A percentile compares a stretch with the other conserved stretches of the same genome.
Evolutionary conservation across 2,888 invertebrate genomes (phyloP).

Genomic region (Chirona hameri): DNA sequence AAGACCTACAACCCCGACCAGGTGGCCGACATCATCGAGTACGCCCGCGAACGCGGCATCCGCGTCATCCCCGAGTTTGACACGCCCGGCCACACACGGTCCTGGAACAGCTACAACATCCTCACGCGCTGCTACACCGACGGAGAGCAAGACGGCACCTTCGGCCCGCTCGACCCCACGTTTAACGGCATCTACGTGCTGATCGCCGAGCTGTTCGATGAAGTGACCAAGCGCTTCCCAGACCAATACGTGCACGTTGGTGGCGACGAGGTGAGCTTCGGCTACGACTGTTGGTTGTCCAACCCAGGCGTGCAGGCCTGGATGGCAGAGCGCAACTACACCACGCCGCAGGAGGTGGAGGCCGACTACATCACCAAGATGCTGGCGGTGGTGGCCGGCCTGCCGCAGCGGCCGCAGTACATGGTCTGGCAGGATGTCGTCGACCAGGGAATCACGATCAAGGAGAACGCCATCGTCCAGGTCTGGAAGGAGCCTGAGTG

Average conservation of each 20-base stretch:
- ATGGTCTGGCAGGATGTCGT: slow-evolving; percentile 84
- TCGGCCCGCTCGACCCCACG: slow-evolving; percentile 78
- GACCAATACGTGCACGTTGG: slow-evolving; percentile 83
- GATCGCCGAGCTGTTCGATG: slow-evolving; percentile 62
- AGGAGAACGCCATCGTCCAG: slow-evolving; percentile 50
- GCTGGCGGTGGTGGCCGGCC: slow-evolving; percentile 52
- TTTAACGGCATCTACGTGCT: slow-evolving; percentile 62
- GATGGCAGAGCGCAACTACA: slow-evolving; percentile 23
- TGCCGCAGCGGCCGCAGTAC: slow-evolving; percentile 46
- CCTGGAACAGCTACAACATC: slow-evolving; percentile 73
- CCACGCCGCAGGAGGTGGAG: slow-evolving; percentile 51
- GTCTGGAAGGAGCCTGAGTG: slow-evolving; percentile 49
- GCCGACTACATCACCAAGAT: slow-evolving; percentile 63
- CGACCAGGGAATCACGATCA: slow-evolving; percentile 58
- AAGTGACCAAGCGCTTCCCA: slow-evolving; percentile 65
- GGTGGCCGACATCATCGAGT: slow-evolving; percentile 65
- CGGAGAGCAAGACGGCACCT: slow-evolving; percentile 52
- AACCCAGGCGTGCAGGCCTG: background rate
- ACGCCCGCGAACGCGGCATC: slow-evolving; percentile 74
- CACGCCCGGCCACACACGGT: slow-evolving; percentile 78
- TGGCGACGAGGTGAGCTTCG: slow-evolving; percentile 77
- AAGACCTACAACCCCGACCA: slow-evolving; percentile 63
- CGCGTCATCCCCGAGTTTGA: slow-evolving; percentile 88
- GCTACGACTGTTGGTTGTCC: slow-evolving; percentile 65
- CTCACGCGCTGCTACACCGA: slow-evolving; percentile 66